A percentile compares a stretch with the other conserved stretches of the same genome.
phyloP scores from a whole-genome alignment of 2,113 vertebrate species.

The Amphilophus citrinellus region DNA sequence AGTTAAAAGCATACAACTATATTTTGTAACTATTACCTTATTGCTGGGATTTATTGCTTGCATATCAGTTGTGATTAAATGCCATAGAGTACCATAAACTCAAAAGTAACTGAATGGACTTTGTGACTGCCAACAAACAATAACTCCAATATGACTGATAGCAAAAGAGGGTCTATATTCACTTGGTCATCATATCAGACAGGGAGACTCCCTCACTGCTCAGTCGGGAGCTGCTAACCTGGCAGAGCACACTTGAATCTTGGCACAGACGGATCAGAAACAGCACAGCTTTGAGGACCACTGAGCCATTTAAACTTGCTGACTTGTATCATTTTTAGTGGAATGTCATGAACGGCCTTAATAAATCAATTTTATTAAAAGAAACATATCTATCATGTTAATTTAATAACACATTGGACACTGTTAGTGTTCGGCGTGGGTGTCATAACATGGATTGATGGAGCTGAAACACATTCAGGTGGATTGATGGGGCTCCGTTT shows the following conservation, averaged over 20 bases:
- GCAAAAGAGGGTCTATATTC: conserved; percentile 35
- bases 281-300: conserved; percentile 16
- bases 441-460: conserved; percentile 72
- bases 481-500: conserved; percentile 64
- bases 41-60: neutral
- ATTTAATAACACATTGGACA: conserved; percentile 69
- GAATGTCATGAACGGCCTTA: conserved; percentile 31
- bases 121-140: conserved; percentile 11
- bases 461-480: conserved; percentile 52
- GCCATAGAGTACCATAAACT: neutral
- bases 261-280: conserved; percentile 38
- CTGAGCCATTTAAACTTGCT: conserved; percentile 63
- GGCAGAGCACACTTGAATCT: conserved; percentile 35
- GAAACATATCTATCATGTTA: conserved; percentile 72
- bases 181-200: conserved; percentile 36
- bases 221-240: conserved; percentile 49
- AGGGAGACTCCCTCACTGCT: conserved; percentile 9
- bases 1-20: neutral
- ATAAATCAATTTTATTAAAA: conserved; percentile 72
- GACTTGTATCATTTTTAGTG: conserved; percentile 60
- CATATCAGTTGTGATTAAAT: neutral
- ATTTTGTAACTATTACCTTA: neutral
- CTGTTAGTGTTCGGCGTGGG: conserved; percentile 55
- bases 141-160: conserved; percentile 3
- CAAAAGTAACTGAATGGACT: conserved; percentile 18